Base-by-base conservation (phyloP, 2,797 vertebrate genomes). In the Acrossocheilus wenchowensis region DNA sequence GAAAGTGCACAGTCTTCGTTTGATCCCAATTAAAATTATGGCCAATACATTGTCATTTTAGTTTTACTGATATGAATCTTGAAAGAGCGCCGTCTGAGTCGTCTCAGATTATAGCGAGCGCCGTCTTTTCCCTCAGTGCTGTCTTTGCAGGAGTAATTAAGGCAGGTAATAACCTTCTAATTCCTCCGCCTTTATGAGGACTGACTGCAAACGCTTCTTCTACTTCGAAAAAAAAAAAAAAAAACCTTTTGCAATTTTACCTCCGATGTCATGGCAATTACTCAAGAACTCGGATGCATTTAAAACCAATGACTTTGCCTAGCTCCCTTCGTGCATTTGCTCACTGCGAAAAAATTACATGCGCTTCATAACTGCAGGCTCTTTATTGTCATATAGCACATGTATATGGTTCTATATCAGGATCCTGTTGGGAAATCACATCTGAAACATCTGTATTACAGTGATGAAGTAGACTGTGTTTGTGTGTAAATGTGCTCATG, bases 1-100 rank as follows among this genome's bases (percentile, higher is more conserved):
- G 62, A 75, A 78, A 85, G 78, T 80, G 15, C 73, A 34, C 86
- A 48, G 73, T 36, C 36, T 83, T 66, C 72, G 4, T 75, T 83
- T 89, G 86, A 85, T 88, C 87, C 82, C 83, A 88, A 87, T 92
- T 88, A 83, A 36, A 66, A 84, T 86, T 88, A 87, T 91, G 81
- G 87, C 83, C 89, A 87, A 52, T 86, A 34, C 69, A 12, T 48
- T 36, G 74, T 88, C 78, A 34, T 87, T 60, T 78, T 15, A 54
- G 82, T 64, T 88, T 68, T 82, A 86, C 83, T 82, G 88, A 83
- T 81, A 81, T 78, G 62, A 72, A 74, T 78, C 83, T 87, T 77
- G n/a, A 73, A 90, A 77, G 64, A 62, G 50, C 30, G 30, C 15
- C 30, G 8, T 39, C 54, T 86, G 23, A 8, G 60, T 30, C 12